phyloP scores from a whole-genome alignment of 2,888 invertebrate genomes.

The Baccha elongata region DNA sequence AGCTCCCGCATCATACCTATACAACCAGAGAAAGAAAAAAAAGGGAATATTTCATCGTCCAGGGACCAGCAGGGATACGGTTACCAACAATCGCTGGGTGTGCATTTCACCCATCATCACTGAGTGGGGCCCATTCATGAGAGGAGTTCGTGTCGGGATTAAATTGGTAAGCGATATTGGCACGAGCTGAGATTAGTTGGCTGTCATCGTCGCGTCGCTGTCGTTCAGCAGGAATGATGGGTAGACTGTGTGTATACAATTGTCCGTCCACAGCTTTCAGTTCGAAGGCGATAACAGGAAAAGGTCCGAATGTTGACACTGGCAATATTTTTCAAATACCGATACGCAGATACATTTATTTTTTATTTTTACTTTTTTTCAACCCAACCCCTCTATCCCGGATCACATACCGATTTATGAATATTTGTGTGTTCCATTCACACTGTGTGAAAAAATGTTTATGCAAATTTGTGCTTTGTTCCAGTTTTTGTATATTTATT shows the following conservation, averaged over 20 bases:
- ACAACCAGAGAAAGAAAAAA: conserved; percentile 12
- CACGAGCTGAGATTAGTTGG: conserved; percentile 72
- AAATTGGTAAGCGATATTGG: conserved; percentile 73
- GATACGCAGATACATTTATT: conserved; percentile 6
- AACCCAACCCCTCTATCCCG: background rate
- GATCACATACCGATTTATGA: conserved; percentile 17
- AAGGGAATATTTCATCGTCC: conserved; percentile 39
- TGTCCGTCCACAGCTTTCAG: conserved; percentile 20
- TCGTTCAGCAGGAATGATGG: conserved; percentile 30
- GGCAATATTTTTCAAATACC: conserved; percentile 53
- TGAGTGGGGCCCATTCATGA: conserved; percentile 39
- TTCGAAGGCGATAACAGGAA: conserved; percentile 44
- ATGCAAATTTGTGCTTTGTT: conserved; percentile 64
- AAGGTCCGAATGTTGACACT: conserved; percentile 61
- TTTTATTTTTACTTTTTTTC: background rate
- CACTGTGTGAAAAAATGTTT: conserved; percentile 6
- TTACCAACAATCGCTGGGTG: conserved; percentile 45
- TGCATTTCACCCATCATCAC: conserved; percentile 33
- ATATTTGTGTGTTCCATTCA: conserved; percentile 41
- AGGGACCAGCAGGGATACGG: conserved; percentile 34
- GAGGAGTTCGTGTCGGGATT: conserved; percentile 71
- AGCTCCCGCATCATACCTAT: background rate
- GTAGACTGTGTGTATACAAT: conserved; percentile 4
- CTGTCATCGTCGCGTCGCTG: conserved; percentile 49
- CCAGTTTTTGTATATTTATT: conserved; percentile 27